Conservation (phyloP, 2,113 vertebrate species). For the Microcebus ravelobensis region DNA sequence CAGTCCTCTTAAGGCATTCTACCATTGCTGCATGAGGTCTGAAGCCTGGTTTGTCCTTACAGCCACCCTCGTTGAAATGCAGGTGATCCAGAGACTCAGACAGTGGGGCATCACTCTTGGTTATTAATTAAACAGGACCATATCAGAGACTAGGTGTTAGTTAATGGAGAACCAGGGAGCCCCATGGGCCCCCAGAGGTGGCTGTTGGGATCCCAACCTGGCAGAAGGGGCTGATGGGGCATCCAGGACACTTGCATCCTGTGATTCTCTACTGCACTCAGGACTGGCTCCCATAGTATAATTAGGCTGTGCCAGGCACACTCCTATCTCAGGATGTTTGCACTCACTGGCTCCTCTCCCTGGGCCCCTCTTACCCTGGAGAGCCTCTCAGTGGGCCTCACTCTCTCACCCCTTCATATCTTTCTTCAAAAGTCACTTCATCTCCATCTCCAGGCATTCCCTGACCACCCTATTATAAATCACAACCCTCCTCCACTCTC, state of each 20-base stretch:
- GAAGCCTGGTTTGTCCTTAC: not conserved
- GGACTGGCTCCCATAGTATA: not conserved
- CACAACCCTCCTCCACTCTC: not conserved
- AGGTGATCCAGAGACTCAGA: not conserved
- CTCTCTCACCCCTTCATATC: not conserved
- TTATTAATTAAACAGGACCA: conserved; percentile 15
- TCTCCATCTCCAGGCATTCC: not conserved
- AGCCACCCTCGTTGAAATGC: not conserved
- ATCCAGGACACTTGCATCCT: not conserved
- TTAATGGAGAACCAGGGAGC: conserved; percentile 28
- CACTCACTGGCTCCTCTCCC: not conserved
- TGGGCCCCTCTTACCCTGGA: not conserved
- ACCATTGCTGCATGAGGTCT: not conserved
- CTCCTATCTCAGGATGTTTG: not conserved
- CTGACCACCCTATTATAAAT: not conserved
- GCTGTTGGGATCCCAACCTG: not conserved
- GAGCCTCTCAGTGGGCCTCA: not conserved
- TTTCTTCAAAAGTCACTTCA: conserved; percentile 27
- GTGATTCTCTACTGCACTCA: not conserved
- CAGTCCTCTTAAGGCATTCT: not conserved
- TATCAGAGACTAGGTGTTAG: not conserved
- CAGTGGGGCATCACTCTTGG: not conserved
- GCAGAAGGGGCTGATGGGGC: not conserved
- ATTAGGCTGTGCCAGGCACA: not conserved
- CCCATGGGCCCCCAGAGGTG: not conserved